phyloP scores from a whole-genome alignment of 2,797 vertebrate species.

The Choloepus didactylus region DNA sequence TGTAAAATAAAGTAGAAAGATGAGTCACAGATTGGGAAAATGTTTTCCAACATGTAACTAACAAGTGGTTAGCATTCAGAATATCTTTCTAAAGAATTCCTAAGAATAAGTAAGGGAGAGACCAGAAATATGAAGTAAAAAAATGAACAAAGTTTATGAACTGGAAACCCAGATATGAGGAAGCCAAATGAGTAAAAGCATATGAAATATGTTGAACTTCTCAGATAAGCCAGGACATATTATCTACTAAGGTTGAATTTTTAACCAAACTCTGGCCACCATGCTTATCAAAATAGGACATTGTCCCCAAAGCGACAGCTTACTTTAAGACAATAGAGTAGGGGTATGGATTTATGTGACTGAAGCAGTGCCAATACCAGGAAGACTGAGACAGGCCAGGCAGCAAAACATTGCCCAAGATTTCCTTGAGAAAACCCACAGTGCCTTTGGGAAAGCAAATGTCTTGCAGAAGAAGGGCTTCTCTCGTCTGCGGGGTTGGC shows the following conservation, averaged over 20 bases:
- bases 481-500: neutral
- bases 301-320: neutral
- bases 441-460: neutral
- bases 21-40: neutral
- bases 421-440: neutral
- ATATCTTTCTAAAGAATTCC: neutral
- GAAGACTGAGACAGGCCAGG: neutral
- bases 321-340: neutral
- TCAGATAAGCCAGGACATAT: neutral
- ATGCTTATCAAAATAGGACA: conserved; percentile 4
- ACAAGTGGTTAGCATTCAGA: neutral
- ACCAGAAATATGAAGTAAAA: neutral
- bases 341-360: neutral
- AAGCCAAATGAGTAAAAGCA: neutral
- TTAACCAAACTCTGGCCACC: neutral
- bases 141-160: neutral
- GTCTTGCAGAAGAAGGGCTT: neutral
- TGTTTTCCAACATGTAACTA: neutral
- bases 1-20: neutral
- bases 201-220: neutral
- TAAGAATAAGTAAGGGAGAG: conserved; percentile 15
- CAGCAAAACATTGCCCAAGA: neutral
- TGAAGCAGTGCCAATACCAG: neutral
- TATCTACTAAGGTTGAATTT: neutral
- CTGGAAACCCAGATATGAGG: neutral